phyloP scores from a whole-genome alignment of 2,113 vertebrate genomes.

The Eclectus roratus region DNA sequence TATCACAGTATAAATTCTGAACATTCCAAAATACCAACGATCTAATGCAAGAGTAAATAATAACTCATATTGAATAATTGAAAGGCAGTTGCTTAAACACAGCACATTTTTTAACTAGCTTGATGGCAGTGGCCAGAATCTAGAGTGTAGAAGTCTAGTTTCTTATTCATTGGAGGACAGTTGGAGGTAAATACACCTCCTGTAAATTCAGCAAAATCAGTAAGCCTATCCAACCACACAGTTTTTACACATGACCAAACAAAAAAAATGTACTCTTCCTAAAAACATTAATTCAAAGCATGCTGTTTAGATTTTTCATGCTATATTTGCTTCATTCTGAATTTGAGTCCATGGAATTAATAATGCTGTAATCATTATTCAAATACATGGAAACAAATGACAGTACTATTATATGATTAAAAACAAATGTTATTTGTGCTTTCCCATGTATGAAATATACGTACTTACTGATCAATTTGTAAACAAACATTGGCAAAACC shows the following conservation, averaged over 20 bases:
- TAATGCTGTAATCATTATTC: conserved; percentile 20
- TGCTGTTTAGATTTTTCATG: conserved; percentile 23
- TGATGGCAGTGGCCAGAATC: not conserved
- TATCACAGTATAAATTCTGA: not conserved
- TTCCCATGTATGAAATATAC: conserved; percentile 22
- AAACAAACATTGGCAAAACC: conserved; percentile 7
- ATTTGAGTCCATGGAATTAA: not conserved
- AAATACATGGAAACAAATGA: conserved; percentile 29
- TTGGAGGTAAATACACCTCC: not conserved
- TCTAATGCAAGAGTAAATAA: not conserved
- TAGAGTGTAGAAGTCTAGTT: not conserved
- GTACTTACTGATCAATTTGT: conserved; percentile 15
- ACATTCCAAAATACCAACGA: not conserved
- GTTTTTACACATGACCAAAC: not conserved
- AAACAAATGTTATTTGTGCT: conserved; percentile 38
- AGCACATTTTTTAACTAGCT: not conserved
- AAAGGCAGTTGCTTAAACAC: not conserved
- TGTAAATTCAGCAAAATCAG: not conserved
- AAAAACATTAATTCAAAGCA: conserved; percentile 23
- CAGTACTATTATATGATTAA: conserved; percentile 46
- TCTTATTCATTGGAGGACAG: not conserved
- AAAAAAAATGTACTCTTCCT: not conserved
- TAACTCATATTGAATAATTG: not conserved
- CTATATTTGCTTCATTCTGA: conserved; percentile 31
- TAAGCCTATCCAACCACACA: not conserved